Evolutionary conservation across 1,140 invertebrate genomes (phyloP).

Genomic region (Adelges cooleyi): DNA sequence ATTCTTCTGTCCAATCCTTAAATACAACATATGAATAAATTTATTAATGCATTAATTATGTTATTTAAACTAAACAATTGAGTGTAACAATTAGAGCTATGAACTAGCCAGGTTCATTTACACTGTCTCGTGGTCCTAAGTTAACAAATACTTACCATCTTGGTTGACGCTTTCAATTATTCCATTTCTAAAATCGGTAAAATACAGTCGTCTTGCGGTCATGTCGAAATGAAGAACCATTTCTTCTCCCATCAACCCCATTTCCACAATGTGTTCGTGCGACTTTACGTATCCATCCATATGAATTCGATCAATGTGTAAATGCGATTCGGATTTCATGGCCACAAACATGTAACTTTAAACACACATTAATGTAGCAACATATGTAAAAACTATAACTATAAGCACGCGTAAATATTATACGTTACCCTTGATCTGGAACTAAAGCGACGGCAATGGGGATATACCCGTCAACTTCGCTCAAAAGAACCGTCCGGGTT

Average conservation of each 20-base stretch:
- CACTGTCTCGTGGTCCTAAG: too few relatives aligned
- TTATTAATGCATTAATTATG: too few relatives aligned
- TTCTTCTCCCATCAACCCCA: conserved; percentile 42
- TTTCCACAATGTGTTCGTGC: conserved; percentile 42
- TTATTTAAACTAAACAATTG: too few relatives aligned
- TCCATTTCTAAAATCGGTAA: conserved; percentile 44
- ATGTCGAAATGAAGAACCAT: conserved; percentile 44
- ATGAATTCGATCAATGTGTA: conserved; percentile 47
- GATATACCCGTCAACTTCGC: conserved; percentile 42
- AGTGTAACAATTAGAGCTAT: too few relatives aligned
- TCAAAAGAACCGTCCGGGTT: conserved; percentile 44
- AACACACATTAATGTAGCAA: conserved; percentile 32
- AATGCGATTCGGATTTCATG: conserved; percentile 39
- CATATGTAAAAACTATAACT: background rate
- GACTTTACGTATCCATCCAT: conserved; percentile 44
- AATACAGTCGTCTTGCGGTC: conserved; percentile 42
- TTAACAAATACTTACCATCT: conserved; percentile 39
- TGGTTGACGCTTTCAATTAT: conserved; percentile 45
- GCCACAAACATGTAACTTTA: conserved; percentile 53
- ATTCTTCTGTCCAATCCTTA: background rate
- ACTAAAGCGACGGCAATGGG: conserved; percentile 50
- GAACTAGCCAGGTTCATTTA: too few relatives aligned
- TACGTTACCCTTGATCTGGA: conserved; percentile 49
- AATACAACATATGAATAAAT: background rate
- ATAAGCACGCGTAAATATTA: background rate